These are phyloP conservation scores for Neotragus moschatus DNA, from an alignment of 2,113 vertebrate species.

Conservation along the genomic window DNA sequence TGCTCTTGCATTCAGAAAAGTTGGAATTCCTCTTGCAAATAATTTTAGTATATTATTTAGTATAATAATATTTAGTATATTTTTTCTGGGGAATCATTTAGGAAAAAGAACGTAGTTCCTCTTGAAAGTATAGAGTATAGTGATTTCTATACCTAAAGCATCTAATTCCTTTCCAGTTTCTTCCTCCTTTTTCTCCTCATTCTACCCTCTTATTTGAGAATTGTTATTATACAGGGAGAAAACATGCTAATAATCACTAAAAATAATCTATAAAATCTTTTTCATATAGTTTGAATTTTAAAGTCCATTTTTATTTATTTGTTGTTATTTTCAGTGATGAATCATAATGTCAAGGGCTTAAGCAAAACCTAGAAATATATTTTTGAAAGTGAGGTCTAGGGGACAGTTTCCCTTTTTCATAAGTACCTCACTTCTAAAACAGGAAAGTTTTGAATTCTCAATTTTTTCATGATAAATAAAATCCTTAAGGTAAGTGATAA, in stretches of 20 bases:
- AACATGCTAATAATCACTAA: neutral
- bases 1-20: slow-evolving; percentile 34
- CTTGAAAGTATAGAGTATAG: neutral
- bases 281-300: neutral
- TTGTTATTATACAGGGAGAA: neutral
- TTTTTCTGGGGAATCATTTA: slow-evolving; percentile 54
- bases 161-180: neutral
- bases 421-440: neutral
- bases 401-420: neutral
- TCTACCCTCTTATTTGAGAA: neutral
- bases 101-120: neutral
- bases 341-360: neutral
- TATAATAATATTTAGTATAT: slow-evolving; percentile 18
- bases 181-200: neutral
- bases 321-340: neutral
- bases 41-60: slow-evolving; percentile 25
- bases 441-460: neutral
- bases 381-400: neutral
- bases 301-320: neutral
- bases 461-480: neutral
- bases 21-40: slow-evolving; percentile 39
- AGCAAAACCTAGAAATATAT: neutral
- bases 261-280: neutral
- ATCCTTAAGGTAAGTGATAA: neutral
- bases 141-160: neutral